Base-by-base conservation (phyloP, 2,888 invertebrate genomes). In the Papilio elwesi region DNA sequence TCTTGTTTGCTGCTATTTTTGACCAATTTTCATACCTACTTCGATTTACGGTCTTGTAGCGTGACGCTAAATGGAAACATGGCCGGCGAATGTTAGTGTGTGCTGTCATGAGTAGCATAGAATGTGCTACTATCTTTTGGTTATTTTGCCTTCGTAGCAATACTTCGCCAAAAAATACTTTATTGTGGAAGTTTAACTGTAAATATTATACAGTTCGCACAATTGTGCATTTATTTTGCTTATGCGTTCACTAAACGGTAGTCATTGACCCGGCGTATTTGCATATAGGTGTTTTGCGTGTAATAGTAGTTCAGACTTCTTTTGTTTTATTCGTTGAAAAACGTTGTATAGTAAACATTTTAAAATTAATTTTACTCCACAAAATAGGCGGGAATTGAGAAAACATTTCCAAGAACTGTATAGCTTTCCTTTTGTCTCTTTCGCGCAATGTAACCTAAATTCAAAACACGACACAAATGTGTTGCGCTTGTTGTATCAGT, bases 231-330 rank as follows among this genome's bases (percentile, higher is more conserved):
- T 82, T 83, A 86, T 87, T 88, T 88, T 80, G 83, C 81, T 81
- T 74, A 76, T 63, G 70, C 77, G 80, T 81, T 80, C 75, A 81
- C 78, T 73, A 75, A 79, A 85, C 83, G 81, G 83, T 90, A 91
- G 91, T 91, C 92, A 90, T 87, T 91, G 92, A 92, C 92, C 91
- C 90, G 90, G 91, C 87, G 83, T 85, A 88, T 91, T 91, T 88
- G 87, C 84, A 86, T 88, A 88, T 88, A 88, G 85, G 88, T 88
- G 87, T 89, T 83, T 81, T 82, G 79, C 82, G 77, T 82, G 78
- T 79, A 66, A 6, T 68, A 73, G 80, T 83, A 81, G 77, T 80
- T 79, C 78, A 82, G 76, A 81, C 83, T 85, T 87, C 83, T 87
- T 90, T 90, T 91, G 89, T 90, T 89, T 82, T 80, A 79, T 74